These are phyloP conservation scores for Matsumurasca onukii DNA, from an alignment of 1,140 invertebrate genomes.

Conservation along the genomic window DNA sequence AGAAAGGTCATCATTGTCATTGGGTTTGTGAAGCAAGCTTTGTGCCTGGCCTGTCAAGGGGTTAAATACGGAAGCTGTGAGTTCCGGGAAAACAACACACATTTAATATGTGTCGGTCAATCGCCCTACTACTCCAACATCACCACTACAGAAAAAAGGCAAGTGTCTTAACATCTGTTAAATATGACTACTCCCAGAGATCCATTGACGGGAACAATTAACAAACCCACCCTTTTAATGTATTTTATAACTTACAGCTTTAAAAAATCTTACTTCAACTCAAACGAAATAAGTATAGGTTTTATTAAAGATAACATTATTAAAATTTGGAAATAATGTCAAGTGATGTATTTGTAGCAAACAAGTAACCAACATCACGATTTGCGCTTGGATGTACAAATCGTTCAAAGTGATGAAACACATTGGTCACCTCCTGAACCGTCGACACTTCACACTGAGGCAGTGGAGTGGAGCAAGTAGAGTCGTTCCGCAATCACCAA, in stretches of 20 bases:
- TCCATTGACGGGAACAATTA: too few species aligned
- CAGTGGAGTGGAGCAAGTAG: not conserved
- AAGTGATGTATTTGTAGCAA: slow-evolving; percentile 21
- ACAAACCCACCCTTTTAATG: not conserved
- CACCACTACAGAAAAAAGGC: not conserved
- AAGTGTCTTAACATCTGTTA: not conserved
- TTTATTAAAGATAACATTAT: not conserved
- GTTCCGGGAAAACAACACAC: not conserved
- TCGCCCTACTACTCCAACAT: not conserved
- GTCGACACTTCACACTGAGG: not conserved
- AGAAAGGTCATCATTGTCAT: too few species aligned
- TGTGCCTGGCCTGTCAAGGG: not conserved
- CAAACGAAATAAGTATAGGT: not conserved
- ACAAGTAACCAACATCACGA: slow-evolving; percentile 27
- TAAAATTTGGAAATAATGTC: not conserved
- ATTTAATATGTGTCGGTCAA: not conserved
- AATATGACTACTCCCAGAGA: too few species aligned
- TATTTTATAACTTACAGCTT: not conserved
- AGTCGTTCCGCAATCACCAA: not conserved
- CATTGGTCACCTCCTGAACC: slow-evolving; percentile 16
- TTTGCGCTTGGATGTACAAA: slow-evolving; percentile 11
- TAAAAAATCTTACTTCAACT: not conserved
- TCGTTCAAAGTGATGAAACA: slow-evolving; percentile 12
- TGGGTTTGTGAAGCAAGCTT: too few species aligned
- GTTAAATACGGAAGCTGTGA: not conserved